Conservation (phyloP, 2,888 invertebrate species). For the Iselma pallidipennis region DNA sequence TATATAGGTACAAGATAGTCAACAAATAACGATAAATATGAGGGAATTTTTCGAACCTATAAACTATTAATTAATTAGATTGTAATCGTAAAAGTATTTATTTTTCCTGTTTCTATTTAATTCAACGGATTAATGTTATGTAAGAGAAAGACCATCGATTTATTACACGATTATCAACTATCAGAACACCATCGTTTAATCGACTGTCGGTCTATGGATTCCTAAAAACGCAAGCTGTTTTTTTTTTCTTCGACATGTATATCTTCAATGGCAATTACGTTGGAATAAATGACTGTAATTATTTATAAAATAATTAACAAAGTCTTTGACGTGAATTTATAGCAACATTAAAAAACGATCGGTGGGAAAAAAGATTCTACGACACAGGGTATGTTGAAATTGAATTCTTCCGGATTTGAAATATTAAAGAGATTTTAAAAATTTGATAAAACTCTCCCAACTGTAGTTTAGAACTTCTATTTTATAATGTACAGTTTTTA, state of each 20-base stretch:
- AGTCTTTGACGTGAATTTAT: constrained; percentile 1
- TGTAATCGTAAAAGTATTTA: constrained; percentile 3
- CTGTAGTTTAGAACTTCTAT: neutral
- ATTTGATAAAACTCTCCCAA: neutral
- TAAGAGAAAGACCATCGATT: neutral
- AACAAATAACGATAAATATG: neutral
- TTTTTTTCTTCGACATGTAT: too few species aligned
- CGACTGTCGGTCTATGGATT: neutral
- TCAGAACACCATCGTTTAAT: neutral
- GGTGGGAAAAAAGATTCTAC: neutral
- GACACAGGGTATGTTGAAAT: neutral
- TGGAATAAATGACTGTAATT: neutral
- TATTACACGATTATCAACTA: neutral
- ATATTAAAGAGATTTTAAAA: neutral
- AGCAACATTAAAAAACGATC: neutral
- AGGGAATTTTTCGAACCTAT: constrained; percentile 25
- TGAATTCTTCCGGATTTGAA: neutral
- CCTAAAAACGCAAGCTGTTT: neutral
- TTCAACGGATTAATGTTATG: neutral
- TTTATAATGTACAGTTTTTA: too few species aligned
- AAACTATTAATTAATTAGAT: constrained; percentile 28
- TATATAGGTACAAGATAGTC: constrained; percentile 4
- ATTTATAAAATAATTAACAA: constrained; percentile 3
- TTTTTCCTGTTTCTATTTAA: neutral
- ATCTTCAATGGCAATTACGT: neutral